These are phyloP conservation scores for Callosobruchus maculatus DNA, from an alignment of 2,888 invertebrate genomes.

Conservation along the genomic window DNA sequence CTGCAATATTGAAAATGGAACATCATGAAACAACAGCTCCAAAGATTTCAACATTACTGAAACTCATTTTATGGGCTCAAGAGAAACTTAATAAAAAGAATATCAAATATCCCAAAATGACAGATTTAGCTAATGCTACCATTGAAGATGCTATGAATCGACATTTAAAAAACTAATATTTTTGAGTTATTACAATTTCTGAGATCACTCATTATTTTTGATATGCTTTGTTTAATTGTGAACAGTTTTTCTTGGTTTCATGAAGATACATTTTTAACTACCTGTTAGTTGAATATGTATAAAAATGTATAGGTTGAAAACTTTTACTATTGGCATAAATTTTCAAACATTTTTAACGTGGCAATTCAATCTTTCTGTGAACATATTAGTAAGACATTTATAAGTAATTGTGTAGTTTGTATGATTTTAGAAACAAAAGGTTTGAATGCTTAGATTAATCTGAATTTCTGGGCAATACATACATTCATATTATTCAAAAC, in stretches of 20 bases:
- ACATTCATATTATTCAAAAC: too few relatives aligned
- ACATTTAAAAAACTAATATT: constrained; percentile 5
- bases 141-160: constrained; percentile 58
- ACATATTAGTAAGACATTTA: too few relatives aligned
- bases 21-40: constrained; percentile 88
- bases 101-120: constrained; percentile 94
- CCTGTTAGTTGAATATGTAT: neutral
- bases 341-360: too few relatives aligned
- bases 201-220: neutral
- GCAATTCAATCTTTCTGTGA: too few relatives aligned
- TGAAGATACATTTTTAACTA: too few relatives aligned
- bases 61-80: constrained; percentile 94
- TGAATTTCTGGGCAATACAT: too few relatives aligned
- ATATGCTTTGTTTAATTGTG: too few relatives aligned
- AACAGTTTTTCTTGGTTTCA: too few relatives aligned
- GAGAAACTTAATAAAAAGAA: constrained; percentile 92
- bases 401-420: too few relatives aligned
- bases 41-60: constrained; percentile 84
- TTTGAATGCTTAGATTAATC: too few relatives aligned
- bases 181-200: neutral
- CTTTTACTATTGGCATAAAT: neutral
- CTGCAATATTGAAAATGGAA: constrained; percentile 93
- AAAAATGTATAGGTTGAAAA: constrained; percentile 7
- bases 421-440: too few relatives aligned
- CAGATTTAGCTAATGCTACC: constrained; percentile 80